phyloP scores from a whole-genome alignment of 2,888 invertebrate genomes.

The Mesorhabditis belari region DNA sequence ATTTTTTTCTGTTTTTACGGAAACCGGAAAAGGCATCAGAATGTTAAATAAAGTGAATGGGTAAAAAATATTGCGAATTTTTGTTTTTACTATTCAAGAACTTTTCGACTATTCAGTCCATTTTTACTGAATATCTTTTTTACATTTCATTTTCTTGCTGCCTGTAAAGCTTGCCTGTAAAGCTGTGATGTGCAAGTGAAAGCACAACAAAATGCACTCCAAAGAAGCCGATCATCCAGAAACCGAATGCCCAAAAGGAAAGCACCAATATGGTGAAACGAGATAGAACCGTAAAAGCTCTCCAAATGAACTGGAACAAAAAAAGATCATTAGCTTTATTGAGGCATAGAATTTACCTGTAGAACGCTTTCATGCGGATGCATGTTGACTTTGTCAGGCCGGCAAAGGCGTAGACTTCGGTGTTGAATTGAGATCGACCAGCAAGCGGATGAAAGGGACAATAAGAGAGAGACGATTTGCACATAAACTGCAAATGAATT shows the following conservation, averaged over 20 bases:
- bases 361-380: constrained; percentile 30
- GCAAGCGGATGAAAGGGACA: constrained; percentile 32
- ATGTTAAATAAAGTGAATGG: too few relatives aligned
- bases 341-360: constrained; percentile 19
- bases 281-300: constrained; percentile 28
- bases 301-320: constrained; percentile 39
- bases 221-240: constrained; percentile 9
- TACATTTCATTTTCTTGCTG: not conserved
- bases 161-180: constrained; percentile 13
- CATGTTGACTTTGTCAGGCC: constrained; percentile 38
- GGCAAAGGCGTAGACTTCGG: constrained; percentile 31
- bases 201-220: constrained; percentile 15
- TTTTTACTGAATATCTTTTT: not conserved
- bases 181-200: constrained; percentile 18
- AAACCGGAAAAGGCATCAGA: too few relatives aligned
- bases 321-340: not conserved
- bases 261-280: constrained; percentile 20
- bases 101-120: constrained; percentile 1
- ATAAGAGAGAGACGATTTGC: constrained; percentile 22
- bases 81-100: too few relatives aligned
- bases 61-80: too few relatives aligned
- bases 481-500: constrained; percentile 17
- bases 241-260: constrained; percentile 9
- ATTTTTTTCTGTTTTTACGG: too few relatives aligned
- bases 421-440: constrained; percentile 43